A percentile compares a stretch with the other conserved stretches of the same genome.
phyloP scores from a whole-genome alignment of 2,797 vertebrate genomes.

The Macropodus opercularis region DNA sequence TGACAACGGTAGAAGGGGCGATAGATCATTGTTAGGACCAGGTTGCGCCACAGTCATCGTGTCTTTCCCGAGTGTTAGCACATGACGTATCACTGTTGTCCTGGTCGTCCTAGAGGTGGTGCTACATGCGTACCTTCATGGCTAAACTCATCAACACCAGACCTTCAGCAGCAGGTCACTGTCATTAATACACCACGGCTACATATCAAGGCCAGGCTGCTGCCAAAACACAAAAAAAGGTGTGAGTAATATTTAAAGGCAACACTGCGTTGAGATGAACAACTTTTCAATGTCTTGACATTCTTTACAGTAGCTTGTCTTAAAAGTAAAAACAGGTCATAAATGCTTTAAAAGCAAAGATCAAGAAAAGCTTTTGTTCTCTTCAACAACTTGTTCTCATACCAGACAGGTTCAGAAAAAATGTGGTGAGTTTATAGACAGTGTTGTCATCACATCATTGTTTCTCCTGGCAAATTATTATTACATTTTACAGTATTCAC shows the following conservation, averaged over 20 bases:
- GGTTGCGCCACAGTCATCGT: conserved; percentile 48
- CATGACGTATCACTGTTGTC: conserved; percentile 64
- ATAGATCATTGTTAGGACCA: conserved; percentile 61
- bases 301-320: not conserved
- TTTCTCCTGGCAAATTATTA: not conserved
- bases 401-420: not conserved
- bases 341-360: not conserved
- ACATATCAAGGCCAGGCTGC: conserved; percentile 23
- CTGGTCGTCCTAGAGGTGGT: conserved; percentile 1
- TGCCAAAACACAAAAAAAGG: not conserved
- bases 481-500: conserved; percentile 2
- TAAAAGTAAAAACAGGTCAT: conserved; percentile 12
- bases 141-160: conserved; percentile 28
- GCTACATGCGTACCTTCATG: conserved; percentile 13
- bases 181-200: conserved; percentile 23
- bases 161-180: conserved; percentile 13
- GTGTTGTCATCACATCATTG: not conserved
- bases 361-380: not conserved
- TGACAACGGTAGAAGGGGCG: conserved; percentile 49
- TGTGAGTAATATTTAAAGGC: not conserved
- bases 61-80: conserved; percentile 41
- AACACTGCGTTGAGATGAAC: not conserved
- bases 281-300: not conserved
- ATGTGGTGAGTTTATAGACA: not conserved
- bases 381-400: not conserved